These are phyloP conservation scores for Aspidiotus rigidus DNA, from an alignment of 2,888 invertebrate species.

Conservation along the genomic window DNA sequence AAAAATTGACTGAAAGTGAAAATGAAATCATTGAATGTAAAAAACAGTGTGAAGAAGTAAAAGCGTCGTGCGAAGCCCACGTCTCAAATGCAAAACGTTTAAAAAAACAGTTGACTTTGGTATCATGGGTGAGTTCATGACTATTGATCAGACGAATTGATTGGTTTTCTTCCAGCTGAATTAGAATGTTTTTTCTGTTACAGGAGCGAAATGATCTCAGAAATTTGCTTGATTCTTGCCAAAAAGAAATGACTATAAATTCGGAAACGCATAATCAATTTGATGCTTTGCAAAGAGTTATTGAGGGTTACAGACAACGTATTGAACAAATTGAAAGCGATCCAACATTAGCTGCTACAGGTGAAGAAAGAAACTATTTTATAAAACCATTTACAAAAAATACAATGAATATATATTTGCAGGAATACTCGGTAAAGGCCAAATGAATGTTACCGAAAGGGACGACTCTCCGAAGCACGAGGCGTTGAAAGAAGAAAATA, in stretches of 20 bases:
- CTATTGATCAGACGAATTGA: neutral
- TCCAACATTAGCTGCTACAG: slow-evolving; percentile 35
- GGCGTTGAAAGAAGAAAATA: slow-evolving; percentile 45
- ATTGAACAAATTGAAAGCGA: slow-evolving; percentile 41
- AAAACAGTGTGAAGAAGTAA: slow-evolving; percentile 44
- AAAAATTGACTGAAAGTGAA: slow-evolving; percentile 28
- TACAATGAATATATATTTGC: neutral
- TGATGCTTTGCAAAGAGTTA: slow-evolving; percentile 61
- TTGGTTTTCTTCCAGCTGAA: neutral
- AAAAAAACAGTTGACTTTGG: slow-evolving; percentile 39
- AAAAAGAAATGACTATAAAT: slow-evolving; percentile 62
- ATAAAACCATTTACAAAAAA: no score
- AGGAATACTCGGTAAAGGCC: slow-evolving; percentile 26
- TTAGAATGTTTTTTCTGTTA: slow-evolving; percentile 8
- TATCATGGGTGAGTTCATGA: slow-evolving; percentile 38
- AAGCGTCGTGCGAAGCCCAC: slow-evolving; percentile 44
- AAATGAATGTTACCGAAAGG: slow-evolving; percentile 34
- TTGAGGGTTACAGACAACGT: slow-evolving; percentile 57
- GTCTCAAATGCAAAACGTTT: slow-evolving; percentile 37
- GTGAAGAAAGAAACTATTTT: slow-evolving; percentile 12
- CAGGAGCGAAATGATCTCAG: slow-evolving; percentile 71
- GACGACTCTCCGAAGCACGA: slow-evolving; percentile 40
- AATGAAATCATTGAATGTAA: slow-evolving; percentile 35
- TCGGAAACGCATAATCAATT: slow-evolving; percentile 46
- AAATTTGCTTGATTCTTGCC: slow-evolving; percentile 68